Conservation (phyloP, 1,140 invertebrate species). For the Oncopodura yosiiana region DNA sequence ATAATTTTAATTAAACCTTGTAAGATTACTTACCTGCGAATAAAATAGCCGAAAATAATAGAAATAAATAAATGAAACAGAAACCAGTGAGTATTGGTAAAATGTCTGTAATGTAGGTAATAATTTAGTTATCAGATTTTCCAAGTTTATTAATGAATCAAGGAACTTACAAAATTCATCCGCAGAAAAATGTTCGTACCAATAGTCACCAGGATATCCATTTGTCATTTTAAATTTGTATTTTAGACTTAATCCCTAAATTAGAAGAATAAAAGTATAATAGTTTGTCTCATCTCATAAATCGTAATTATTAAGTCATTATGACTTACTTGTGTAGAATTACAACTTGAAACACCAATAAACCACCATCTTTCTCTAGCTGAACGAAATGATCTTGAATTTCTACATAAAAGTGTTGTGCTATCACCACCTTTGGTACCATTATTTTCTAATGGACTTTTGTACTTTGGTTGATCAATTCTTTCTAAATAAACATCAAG, state of each 20-base stretch:
- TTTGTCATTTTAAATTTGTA: slow-evolving; percentile 73
- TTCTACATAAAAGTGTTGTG: slow-evolving; percentile 43
- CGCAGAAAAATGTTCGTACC: slow-evolving; percentile 78
- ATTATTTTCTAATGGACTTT: slow-evolving; percentile 8
- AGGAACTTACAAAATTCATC: slow-evolving; percentile 89
- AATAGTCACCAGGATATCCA: slow-evolving; percentile 59
- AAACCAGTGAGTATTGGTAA: slow-evolving; percentile 57
- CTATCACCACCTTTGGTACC: slow-evolving; percentile 14
- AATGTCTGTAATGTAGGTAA: slow-evolving; percentile 52
- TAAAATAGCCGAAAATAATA: slow-evolving; percentile 52
- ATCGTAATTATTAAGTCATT: slow-evolving; percentile 3
- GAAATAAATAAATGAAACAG: slow-evolving; percentile 52
- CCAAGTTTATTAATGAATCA: too few species aligned
- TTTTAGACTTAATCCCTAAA: slow-evolving; percentile 55
- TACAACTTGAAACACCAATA: slow-evolving; percentile 61
- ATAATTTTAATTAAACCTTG: neutral
- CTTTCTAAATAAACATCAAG: slow-evolving; percentile 18
- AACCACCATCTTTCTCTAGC: slow-evolving; percentile 68
- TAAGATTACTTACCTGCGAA: slow-evolving; percentile 45
- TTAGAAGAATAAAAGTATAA: neutral
- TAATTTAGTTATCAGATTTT: neutral
- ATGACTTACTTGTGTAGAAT: slow-evolving; percentile 48
- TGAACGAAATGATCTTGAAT: slow-evolving; percentile 52
- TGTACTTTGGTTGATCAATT: slow-evolving; percentile 17
- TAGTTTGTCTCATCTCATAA: neutral